Base-by-base conservation (phyloP, 30 jellyfish, hydroid and myxozoan genomes). In the Mastigias papua region DNA sequence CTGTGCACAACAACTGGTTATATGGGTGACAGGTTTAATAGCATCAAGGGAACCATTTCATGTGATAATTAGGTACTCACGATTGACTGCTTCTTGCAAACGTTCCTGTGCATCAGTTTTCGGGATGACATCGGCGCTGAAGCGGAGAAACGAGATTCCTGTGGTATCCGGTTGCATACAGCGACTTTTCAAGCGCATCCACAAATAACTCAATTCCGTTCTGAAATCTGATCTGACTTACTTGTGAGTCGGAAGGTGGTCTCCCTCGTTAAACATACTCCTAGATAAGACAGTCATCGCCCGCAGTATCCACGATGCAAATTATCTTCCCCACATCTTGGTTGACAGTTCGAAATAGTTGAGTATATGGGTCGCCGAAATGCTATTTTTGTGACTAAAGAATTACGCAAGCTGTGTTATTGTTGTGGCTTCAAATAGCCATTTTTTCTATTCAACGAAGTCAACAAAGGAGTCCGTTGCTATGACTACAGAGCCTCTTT, bases 61-160 rank as follows among this genome's bases (percentile, higher is more conserved):
- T n/a, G n/a, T n/a, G n/a, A n/a, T n/a, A n/a, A n/a, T n/a, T n/a
- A n/a, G n/a, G n/a, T n/a, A 51, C 67, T 51, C 17, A 51, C 67
- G 67, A 51, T 51, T 9, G 2, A 51, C 23, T 51, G 67, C 67
- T 17, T 51, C 67, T 17, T 51, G 67, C 17, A 51, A 51, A 16
- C 67, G 67, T 51, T 27, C 30, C 11, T 69, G 60, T 35, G 58
- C 80, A 69, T 35, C 80, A 69, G 33, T 9, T 22, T 69, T 69
- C 26, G 80, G 80, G 8, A 69, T 69, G 60, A 69, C 80, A 69
- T 69, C 80, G 26, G 80, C 58, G 25, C 33, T 69, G 60, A 69
- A 69, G 54, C 80, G 49, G 29, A 25, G 80, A 69, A 69, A 28
- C 1, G 80, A 31, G 27, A 31, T 9, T 31, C 54, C 54, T 3